Base-by-base conservation (phyloP, 2,888 invertebrate genomes). In the Bellardia pandia region DNA sequence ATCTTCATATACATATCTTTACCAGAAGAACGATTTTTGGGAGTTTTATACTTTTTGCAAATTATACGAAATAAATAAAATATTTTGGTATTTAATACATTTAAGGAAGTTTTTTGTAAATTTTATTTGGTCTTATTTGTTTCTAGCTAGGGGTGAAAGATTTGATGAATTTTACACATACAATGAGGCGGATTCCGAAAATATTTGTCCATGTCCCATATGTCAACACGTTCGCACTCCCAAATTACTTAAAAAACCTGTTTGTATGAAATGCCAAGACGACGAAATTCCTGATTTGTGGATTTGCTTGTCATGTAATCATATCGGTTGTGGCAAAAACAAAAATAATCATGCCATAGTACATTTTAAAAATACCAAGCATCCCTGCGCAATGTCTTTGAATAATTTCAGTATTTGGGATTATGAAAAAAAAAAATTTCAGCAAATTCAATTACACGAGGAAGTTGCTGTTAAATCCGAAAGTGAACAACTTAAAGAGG, bases 181-280 rank as follows among this genome's bases (percentile, higher is more conserved):
- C 4, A 23, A 11, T 16, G 40, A 53, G 33, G 2, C 0, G 6
- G n/a, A 33, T 11, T 4, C 3, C 3, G 45, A n/a, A 68, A 51
- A 37, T n/a, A 30, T 1, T 30, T 83, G 83, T 6, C 9, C 45
- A 0, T 86, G 86, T 60, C 48, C 51, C 13, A 58, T 83, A 16
- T 83, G 86, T 37, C 58, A 16, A 1, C 40, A 83, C 5, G 42
- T 60, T 0, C 33, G 58, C 8, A 60, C 33, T 16, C 71, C 79
- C 33, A 86, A 72, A 53, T 14, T 79, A 11, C 8, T 40, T 2
- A 76, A 60, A 16, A 0, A 68, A 64, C 11, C 14, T 7, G 8
- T 37, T n/a, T 86, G 86, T 13, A 86, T 86, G 84, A n/a, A 45
- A 14, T 86, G 86, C 51, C 51, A 33, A 16, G 30, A 16, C 5